These are phyloP conservation scores for Cephus sareptanus DNA, from an alignment of 2,888 invertebrate genomes.

Conservation along the genomic window DNA sequence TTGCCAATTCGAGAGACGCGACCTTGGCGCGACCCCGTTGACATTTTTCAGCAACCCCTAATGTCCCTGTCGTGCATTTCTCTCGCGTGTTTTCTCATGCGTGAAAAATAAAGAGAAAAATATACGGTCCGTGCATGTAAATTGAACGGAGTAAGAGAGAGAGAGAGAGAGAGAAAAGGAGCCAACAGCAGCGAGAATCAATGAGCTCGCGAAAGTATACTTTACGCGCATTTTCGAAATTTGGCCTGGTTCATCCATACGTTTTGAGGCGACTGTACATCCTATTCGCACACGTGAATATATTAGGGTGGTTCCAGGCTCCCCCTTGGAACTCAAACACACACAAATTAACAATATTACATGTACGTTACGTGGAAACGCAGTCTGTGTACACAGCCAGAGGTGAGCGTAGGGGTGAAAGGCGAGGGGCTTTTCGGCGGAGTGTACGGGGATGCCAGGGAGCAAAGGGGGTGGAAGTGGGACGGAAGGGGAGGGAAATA, in stretches of 20 bases:
- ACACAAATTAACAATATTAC: conserved; percentile 64
- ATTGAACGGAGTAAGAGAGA: not conserved
- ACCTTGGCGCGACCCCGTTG: not conserved
- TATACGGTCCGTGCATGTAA: not conserved
- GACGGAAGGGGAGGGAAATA: conserved; percentile 55
- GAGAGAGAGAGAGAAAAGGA: too few species aligned
- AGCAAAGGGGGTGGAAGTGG: conserved; percentile 7
- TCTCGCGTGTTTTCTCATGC: not conserved
- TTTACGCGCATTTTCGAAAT: too few species aligned
- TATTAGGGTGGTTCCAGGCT: conserved; percentile 57
- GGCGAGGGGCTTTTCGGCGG: not conserved
- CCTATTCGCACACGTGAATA: conserved; percentile 54
- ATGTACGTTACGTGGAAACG: conserved; percentile 43
- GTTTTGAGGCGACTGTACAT: conserved; percentile 48
- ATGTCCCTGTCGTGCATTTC: not conserved
- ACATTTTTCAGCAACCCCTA: not conserved
- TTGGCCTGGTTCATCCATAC: conserved; percentile 24
- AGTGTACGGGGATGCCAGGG: conserved; percentile 27
- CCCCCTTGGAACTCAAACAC: conserved; percentile 58
- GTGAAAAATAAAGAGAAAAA: not conserved
- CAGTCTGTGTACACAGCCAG: conserved; percentile 17
- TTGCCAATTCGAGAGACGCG: not conserved
- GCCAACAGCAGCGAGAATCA: too few species aligned
- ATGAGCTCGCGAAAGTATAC: too few species aligned
- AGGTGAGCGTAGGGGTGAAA: conserved; percentile 16